Evolutionary conservation across 2,797 vertebrate species (phyloP), one percentile per base, ranked within the genome.

Genomic region (Poecile montanus): DNA sequence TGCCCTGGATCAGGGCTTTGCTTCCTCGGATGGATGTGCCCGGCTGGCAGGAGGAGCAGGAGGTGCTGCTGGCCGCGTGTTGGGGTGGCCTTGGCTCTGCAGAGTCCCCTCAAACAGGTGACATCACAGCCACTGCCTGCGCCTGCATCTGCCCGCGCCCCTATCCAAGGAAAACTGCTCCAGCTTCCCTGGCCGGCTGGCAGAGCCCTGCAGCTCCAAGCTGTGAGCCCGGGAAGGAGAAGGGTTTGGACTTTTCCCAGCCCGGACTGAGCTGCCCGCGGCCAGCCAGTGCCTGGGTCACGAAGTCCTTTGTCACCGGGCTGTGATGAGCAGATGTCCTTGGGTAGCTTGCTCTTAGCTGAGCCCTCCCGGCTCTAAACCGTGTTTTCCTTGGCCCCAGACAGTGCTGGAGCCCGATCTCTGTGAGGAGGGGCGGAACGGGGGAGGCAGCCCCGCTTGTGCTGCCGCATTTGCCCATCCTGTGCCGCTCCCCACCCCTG

Each of bases 351-450:
- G 70, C 93, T 92, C 93, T 97, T 87, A 89, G 96, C 97, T 96
- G 96, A 97, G 91, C 79, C 95, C 93, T 95, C 76, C 91, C 83
- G 85, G 91, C 95, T 92, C 96, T 95, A 87, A 81, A 96, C 97
- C 91, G 54, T 61, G 95, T 95, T 97, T 97, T 96, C 94, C 94
- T 96, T 91, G 96, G 95, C 85, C 95, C 94, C 93, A 93, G 97
- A 88, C 94, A 89, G 96, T 53, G 91, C 34, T 86, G 91, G 67
- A 94, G 91, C 79, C 96, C 66, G 79, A 63, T 40, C 78, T 78
- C 51, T n/a, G 45, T 3, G 34, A 57, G 83, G 27, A 57, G 60
- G 7, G 62, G 65, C 9, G 9, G n/a, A 4, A 32, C 1, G 32
- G 72, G 34, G 17, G 53, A 73, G 74, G 45, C 76, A 61, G 66